Evolutionary conservation across 2,888 invertebrate species (phyloP), one percentile per base, ranked within the genome.

Genomic region (Coleophora deauratella): DNA sequence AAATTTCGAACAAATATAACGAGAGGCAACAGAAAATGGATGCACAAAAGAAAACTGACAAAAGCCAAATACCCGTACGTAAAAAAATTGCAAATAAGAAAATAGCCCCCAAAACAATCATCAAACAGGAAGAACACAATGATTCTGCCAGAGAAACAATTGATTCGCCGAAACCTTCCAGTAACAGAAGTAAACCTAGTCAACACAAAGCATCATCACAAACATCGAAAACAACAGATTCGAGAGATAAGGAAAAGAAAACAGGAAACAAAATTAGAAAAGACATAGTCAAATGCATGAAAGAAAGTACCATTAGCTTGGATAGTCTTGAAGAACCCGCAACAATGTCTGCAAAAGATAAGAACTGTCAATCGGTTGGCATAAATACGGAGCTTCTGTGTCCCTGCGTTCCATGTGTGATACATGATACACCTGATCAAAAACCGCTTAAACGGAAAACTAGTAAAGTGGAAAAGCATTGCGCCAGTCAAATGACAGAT

Each of bases 351-450:
- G 46, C 38, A 30, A 49, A 46, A 28, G 59, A 59, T 35, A 62
- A 59, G 50, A 38, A 60, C 35, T 64, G 60, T 47, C 71, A 72
- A 44, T 75, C 79, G 15, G 55, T 79, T 46, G 79, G 75, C 3
- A 74, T 77, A 30, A 79, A 81, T 46, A 80, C 77, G 12, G 80
- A 81, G 54, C 57, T 84, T 10, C 54, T 77, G 38, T 84, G 82
- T 40, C 68, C 67, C 6, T 63, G 66, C 54, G 56, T 74, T 36
- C 84, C 84, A 12, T 85, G 85, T 54, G 65, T 79, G 1, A 80
- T 85, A 51, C 76, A 85, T 42, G 65, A 68, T 41, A 67, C 51
- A 43, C 14, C 42, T 10, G 76, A 74, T 21, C 52, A 53, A 10
- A 74, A 67, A 47, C 35, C 45, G 7, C 55, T 34, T 37, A 62